Conservation (phyloP, 1,140 invertebrate species). For the Maconellicoccus hirsutus region DNA sequence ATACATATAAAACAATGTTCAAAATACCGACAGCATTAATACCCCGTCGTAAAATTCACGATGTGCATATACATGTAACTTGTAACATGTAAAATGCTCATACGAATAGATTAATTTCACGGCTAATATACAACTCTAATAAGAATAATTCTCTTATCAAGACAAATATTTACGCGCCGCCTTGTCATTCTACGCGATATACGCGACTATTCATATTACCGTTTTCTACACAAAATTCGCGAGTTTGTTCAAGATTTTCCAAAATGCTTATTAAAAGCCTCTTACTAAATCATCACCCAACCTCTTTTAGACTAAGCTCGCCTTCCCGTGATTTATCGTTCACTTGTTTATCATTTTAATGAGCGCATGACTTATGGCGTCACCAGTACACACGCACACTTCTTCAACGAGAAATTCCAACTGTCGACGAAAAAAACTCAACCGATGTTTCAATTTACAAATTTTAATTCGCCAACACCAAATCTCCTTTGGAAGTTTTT, state of each 20-base stretch:
- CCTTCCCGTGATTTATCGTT: not conserved
- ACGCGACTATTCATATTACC: no score
- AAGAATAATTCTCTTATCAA: conserved; percentile 22
- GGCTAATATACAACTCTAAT: conserved; percentile 19
- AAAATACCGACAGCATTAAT: conserved; percentile 15
- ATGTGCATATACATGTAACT: not conserved
- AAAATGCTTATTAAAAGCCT: not conserved
- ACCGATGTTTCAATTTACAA: not conserved
- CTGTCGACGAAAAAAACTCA: not conserved
- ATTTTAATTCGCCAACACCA: not conserved
- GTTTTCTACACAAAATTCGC: not conserved
- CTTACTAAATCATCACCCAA: not conserved
- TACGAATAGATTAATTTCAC: conserved; percentile 22
- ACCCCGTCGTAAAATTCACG: not conserved
- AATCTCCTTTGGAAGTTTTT: no score
- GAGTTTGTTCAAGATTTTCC: not conserved
- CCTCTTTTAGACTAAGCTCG: not conserved
- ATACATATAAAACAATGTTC: not conserved
- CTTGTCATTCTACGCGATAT: no score
- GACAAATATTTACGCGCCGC: conserved; percentile 8
- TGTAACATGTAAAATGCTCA: not conserved
- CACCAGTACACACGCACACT: not conserved
- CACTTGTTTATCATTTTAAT: conserved; percentile 1
- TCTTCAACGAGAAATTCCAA: not conserved
- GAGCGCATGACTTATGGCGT: not conserved